These are phyloP conservation scores for Hedychridium roseum DNA, from an alignment of 2,888 invertebrate genomes.

Conservation along the genomic window DNA sequence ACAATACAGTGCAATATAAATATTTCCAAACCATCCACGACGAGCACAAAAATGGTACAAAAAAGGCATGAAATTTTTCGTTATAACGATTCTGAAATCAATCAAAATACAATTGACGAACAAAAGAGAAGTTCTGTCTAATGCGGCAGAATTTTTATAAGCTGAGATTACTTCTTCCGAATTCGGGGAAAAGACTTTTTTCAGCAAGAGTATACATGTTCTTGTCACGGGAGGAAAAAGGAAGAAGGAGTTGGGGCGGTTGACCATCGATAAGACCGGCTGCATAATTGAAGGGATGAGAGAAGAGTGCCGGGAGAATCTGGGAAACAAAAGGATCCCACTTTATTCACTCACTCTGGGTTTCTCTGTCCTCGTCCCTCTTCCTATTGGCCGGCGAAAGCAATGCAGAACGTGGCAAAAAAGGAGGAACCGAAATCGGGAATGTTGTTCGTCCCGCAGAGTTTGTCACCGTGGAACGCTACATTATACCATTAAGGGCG, in stretches of 20 bases:
- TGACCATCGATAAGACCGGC: conserved; percentile 17
- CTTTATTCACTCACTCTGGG: too few relatives aligned
- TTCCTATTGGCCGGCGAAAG: too few relatives aligned
- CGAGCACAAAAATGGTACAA: too few relatives aligned
- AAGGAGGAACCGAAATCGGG: conserved; percentile 34
- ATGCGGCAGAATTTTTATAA: too few relatives aligned
- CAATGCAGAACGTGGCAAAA: conserved; percentile 26
- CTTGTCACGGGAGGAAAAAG: conserved; percentile 6
- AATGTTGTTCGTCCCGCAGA: conserved; percentile 50
- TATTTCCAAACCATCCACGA: too few relatives aligned
- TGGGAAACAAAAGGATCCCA: conserved; percentile 37
- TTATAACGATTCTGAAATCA: too few relatives aligned
- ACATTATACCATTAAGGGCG: conserved; percentile 37
- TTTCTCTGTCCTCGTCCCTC: conserved; percentile 20
- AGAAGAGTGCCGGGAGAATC: conserved; percentile 10
- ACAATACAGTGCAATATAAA: too few relatives aligned
- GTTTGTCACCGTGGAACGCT: conserved; percentile 54
- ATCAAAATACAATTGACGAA: too few relatives aligned
- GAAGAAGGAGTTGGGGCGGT: neutral
- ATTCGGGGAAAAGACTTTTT: too few relatives aligned
- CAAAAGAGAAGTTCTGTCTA: too few relatives aligned
- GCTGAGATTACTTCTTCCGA: too few relatives aligned
- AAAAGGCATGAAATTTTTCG: too few relatives aligned
- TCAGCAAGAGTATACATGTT: conserved; percentile 7
- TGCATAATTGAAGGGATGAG: conserved; percentile 23